These are phyloP conservation scores for Ifrita kowaldi DNA, from an alignment of 2,113 vertebrate species.

Conservation along the genomic window DNA sequence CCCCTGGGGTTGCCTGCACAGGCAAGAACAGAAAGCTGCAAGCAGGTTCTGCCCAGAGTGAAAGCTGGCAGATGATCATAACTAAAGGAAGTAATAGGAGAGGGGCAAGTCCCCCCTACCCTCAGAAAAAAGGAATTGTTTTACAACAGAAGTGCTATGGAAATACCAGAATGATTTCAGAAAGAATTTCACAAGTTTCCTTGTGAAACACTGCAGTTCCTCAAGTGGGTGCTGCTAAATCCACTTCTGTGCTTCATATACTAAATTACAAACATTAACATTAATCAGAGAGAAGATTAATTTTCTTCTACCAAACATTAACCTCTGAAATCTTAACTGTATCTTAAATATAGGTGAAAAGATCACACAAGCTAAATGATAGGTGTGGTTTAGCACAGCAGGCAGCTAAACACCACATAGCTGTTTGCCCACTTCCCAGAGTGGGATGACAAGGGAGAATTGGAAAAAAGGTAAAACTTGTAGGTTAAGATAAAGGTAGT, in stretches of 20 bases:
- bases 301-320: background rate
- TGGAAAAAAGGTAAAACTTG: background rate
- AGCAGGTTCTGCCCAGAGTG: background rate
- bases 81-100: background rate
- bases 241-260: background rate
- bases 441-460: background rate
- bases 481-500: background rate
- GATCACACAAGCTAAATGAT: background rate
- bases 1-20: background rate
- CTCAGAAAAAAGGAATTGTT: background rate
- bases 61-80: background rate
- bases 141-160: background rate
- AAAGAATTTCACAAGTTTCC: background rate
- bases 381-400: background rate
- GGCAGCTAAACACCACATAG: background rate
- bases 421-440: background rate
- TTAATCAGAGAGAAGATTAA: background rate
- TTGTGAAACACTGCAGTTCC: background rate
- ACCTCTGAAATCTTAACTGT: background rate
- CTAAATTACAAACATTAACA: background rate
- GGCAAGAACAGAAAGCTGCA: background rate
- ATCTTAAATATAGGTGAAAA: background rate
- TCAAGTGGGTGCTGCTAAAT: background rate
- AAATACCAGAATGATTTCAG: background rate
- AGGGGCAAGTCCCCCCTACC: fast-evolving